phyloP scores from a whole-genome alignment of 2,888 invertebrate genomes.

The Volucella inflata region DNA sequence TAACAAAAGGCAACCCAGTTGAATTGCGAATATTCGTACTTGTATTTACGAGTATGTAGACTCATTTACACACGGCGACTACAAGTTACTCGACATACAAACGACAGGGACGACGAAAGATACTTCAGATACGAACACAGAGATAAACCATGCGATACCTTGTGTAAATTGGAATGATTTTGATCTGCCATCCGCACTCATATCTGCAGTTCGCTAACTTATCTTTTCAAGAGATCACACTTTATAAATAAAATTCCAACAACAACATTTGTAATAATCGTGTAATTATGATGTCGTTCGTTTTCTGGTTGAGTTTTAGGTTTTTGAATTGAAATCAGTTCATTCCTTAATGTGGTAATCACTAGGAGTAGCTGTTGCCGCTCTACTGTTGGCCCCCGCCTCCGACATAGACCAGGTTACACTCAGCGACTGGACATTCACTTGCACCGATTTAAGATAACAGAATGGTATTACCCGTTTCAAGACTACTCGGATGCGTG shows the following conservation, averaged over 20 bases:
- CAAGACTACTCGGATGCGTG: slow-evolving; percentile 55
- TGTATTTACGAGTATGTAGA: neutral
- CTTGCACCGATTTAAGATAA: slow-evolving; percentile 72
- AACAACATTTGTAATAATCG: slow-evolving; percentile 71
- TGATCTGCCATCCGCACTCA: slow-evolving; percentile 60
- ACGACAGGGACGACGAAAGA: slow-evolving; percentile 52
- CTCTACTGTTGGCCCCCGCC: neutral
- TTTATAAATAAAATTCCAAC: slow-evolving; percentile 60
- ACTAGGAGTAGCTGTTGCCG: slow-evolving; percentile 46
- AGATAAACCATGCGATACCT: slow-evolving; percentile 64
- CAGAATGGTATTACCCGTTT: slow-evolving; percentile 68
- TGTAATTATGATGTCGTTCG: slow-evolving; percentile 73
- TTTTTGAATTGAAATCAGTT: slow-evolving; percentile 42
- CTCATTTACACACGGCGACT: neutral
- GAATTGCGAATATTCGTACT: neutral
- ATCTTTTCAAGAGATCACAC: slow-evolving; percentile 58
- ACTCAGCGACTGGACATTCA: slow-evolving; percentile 58
- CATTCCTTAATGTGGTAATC: slow-evolving; percentile 43
- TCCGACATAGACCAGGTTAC: no score
- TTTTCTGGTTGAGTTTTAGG: slow-evolving; percentile 16
- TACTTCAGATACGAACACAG: slow-evolving; percentile 26
- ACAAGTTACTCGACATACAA: slow-evolving; percentile 4
- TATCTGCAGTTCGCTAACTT: slow-evolving; percentile 35
- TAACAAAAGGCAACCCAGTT: slow-evolving; percentile 44
- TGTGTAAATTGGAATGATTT: slow-evolving; percentile 69